Evolutionary conservation across 2,113 vertebrate genomes (phyloP).

Genomic region (Propithecus coquereli): DNA sequence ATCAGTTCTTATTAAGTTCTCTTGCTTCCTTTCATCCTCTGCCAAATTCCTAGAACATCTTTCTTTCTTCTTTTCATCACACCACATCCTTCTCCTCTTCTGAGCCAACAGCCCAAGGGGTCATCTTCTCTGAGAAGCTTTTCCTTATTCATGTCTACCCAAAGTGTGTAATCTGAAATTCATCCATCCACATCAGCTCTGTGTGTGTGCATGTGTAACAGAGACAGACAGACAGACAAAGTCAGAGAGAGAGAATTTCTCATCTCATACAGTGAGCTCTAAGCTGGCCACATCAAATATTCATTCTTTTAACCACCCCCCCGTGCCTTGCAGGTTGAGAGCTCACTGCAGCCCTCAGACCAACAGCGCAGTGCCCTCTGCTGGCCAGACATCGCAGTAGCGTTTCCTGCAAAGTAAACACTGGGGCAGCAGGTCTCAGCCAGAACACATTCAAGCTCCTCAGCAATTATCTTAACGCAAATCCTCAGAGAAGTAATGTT

Average conservation of each 20-base stretch:
- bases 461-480: neutral
- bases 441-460: neutral
- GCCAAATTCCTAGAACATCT: constrained; percentile 1
- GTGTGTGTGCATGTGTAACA: neutral
- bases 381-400: neutral
- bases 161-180: neutral
- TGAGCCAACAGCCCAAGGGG: constrained; percentile 25
- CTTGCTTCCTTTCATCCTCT: constrained; percentile 21
- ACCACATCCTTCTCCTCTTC: constrained; percentile 14
- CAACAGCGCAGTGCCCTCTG: constrained; percentile 21
- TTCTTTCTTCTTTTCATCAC: constrained; percentile 24
- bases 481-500: neutral
- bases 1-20: neutral
- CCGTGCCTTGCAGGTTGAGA: neutral
- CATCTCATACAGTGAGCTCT: neutral
- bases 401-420: neutral
- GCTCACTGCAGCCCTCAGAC: rapidly evolving
- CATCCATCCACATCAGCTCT: neutral
- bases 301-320: neutral
- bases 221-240: neutral
- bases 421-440: neutral
- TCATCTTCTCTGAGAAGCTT: neutral
- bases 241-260: neutral
- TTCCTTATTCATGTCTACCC: neutral
- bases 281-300: neutral